phyloP scores from a whole-genome alignment of 30 jellyfish, hydroid and myxozoan species.

The Chrysaora quinquecirrha region DNA sequence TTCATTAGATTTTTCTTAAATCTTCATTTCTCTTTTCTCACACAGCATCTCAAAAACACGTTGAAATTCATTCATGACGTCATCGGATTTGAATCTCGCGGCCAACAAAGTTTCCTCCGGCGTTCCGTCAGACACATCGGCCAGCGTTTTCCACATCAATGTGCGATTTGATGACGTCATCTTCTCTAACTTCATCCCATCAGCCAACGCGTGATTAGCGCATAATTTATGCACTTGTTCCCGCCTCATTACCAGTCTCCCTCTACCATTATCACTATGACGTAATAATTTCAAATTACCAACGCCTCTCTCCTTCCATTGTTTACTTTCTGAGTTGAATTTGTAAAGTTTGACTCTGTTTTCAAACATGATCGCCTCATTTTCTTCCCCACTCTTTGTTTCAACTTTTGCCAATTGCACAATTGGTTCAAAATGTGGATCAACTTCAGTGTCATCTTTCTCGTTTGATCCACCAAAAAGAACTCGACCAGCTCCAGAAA shows the following conservation, averaged over 20 bases:
- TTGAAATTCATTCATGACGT: constrained; percentile 29
- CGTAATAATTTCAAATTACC: constrained; percentile 70
- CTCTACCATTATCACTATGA: constrained; percentile 27
- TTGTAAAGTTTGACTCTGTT: constrained; percentile 75
- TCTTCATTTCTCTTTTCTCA: not conserved
- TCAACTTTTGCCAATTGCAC: constrained; percentile 71
- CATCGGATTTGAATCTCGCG: constrained; percentile 73
- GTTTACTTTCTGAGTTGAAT: constrained; percentile 37
- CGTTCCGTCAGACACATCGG: constrained; percentile 77
- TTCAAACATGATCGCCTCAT: constrained; percentile 67
- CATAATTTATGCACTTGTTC: constrained; percentile 83
- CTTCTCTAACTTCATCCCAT: constrained; percentile 55
- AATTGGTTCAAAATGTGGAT: constrained; percentile 71
- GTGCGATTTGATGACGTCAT: constrained; percentile 62
- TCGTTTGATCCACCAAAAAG: constrained; percentile 23
- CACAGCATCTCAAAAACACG: constrained; percentile 36
- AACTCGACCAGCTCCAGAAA: constrained; percentile 73
- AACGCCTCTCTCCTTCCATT: constrained; percentile 94
- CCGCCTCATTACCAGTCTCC: constrained; percentile 84
- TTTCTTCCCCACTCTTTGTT: constrained; percentile 82
- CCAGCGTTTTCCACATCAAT: constrained; percentile 82
- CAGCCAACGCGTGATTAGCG: constrained; percentile 80
- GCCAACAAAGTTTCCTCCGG: constrained; percentile 79
- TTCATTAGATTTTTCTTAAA: not conserved
- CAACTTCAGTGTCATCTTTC: constrained; percentile 38